Conservation (phyloP, 2,113 vertebrate genomes). For the Actenoides hombroni region DNA sequence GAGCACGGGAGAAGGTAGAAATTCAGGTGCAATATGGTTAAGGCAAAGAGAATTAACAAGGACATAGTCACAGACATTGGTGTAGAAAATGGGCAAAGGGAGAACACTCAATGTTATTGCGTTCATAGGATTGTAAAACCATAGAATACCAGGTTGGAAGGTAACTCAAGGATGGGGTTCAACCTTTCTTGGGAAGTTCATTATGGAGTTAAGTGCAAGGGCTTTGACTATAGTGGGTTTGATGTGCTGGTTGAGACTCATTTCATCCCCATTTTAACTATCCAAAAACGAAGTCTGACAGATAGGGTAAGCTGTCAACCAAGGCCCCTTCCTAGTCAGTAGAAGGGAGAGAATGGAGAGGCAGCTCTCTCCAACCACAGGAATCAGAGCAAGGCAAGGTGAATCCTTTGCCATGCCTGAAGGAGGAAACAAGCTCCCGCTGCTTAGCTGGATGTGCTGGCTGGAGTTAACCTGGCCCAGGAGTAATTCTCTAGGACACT, state of each 20-base stretch:
- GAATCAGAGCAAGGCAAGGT: not conserved
- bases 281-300: not conserved
- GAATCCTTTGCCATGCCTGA: not conserved
- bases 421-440: not conserved
- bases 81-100: not conserved
- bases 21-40: not conserved
- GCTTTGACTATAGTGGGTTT: not conserved
- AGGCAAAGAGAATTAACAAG: not conserved
- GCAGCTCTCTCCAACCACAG: not conserved
- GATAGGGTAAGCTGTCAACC: not conserved
- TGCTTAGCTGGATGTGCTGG: not conserved
- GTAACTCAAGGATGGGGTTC: too few relatives aligned
- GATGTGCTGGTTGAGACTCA: fast-evolving
- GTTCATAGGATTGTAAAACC: too few relatives aligned
- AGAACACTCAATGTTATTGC: not conserved
- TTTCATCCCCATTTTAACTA: not conserved
- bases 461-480: not conserved
- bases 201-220: not conserved
- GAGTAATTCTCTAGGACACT: not conserved
- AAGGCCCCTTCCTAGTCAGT: not conserved
- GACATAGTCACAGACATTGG: not conserved
- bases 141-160: too few relatives aligned
- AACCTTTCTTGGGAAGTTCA: not conserved
- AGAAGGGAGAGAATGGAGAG: not conserved
- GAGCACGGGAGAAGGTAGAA: not conserved